These are phyloP conservation scores for Drosophila elegans DNA, from an alignment of 1,140 invertebrate species.

Conservation along the genomic window DNA sequence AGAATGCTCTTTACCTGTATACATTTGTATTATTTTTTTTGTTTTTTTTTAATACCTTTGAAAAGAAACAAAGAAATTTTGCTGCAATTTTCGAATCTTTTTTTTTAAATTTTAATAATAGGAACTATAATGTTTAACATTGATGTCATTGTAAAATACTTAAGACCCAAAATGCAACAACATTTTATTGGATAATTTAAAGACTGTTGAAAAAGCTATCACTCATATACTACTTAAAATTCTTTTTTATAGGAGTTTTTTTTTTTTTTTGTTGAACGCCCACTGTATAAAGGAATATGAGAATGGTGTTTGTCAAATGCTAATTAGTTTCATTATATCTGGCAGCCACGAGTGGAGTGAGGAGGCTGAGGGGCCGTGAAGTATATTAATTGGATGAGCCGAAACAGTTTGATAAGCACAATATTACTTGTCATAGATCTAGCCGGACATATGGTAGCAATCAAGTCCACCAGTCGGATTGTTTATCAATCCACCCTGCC, in stretches of 20 bases:
- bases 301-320: slow-evolving; percentile 63
- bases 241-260: neutral
- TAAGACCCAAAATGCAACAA: neutral
- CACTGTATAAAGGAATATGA: slow-evolving; percentile 33
- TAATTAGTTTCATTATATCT: slow-evolving; percentile 71
- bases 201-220: neutral
- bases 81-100: too few relatives aligned
- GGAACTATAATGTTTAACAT: too few relatives aligned
- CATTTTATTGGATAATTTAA: neutral
- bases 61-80: too few relatives aligned
- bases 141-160: neutral
- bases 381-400: slow-evolving; percentile 62
- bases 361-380: slow-evolving; percentile 29
- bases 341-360: slow-evolving; percentile 22
- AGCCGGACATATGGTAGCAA: slow-evolving; percentile 48
- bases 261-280: neutral
- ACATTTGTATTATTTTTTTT: too few relatives aligned
- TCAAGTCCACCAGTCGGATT: slow-evolving; percentile 35
- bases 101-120: too few relatives aligned
- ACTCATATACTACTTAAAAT: neutral
- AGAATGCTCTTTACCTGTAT: too few relatives aligned
- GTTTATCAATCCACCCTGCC: slow-evolving; percentile 24
- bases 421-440: slow-evolving; percentile 33
- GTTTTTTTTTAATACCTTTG: too few relatives aligned
- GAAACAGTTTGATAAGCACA: slow-evolving; percentile 57